Percentiles rank a stretch among this genome's conserved stretches.
Evolutionary conservation across 2,113 vertebrate genomes (phyloP).

Genomic region (Desmodus rotundus): DNA sequence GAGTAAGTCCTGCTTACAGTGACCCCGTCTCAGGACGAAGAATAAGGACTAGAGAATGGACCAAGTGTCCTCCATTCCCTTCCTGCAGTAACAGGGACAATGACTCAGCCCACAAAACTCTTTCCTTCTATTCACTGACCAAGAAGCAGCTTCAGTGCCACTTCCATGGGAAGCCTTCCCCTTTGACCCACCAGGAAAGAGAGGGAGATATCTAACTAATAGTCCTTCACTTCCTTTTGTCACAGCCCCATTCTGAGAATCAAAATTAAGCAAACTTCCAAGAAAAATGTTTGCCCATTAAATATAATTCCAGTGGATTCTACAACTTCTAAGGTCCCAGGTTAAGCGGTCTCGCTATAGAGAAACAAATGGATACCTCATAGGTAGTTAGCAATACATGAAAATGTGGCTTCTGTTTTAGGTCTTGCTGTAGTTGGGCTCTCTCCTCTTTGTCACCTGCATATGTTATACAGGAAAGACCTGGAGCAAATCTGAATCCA

Average conservation of each 20-base stretch:
- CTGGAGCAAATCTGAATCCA: conserved; percentile 85
- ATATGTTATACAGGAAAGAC: conserved; percentile 85
- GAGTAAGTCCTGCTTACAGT: background rate
- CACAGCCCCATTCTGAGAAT: background rate
- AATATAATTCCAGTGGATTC: background rate
- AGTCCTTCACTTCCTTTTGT: background rate
- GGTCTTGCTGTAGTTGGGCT: conserved; percentile 80
- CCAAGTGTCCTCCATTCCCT: background rate
- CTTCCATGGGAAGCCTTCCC: background rate
- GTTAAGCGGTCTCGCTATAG: background rate
- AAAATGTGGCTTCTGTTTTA: conserved; percentile 73
- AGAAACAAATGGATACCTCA: conserved; percentile 79
- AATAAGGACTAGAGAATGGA: background rate
- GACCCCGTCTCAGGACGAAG: background rate
- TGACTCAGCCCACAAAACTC: background rate
- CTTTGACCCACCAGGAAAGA: background rate
- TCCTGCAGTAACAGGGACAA: background rate
- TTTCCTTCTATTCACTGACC: background rate
- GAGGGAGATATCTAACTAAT: background rate
- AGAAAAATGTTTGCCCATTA: background rate
- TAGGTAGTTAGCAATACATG: conserved; percentile 90
- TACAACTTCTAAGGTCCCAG: background rate
- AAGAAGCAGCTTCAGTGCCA: background rate
- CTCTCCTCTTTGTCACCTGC: conserved; percentile 88
- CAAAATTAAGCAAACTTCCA: background rate